Base-by-base conservation (phyloP, 2,113 vertebrate genomes). In the Corythoichthys intestinalis region DNA sequence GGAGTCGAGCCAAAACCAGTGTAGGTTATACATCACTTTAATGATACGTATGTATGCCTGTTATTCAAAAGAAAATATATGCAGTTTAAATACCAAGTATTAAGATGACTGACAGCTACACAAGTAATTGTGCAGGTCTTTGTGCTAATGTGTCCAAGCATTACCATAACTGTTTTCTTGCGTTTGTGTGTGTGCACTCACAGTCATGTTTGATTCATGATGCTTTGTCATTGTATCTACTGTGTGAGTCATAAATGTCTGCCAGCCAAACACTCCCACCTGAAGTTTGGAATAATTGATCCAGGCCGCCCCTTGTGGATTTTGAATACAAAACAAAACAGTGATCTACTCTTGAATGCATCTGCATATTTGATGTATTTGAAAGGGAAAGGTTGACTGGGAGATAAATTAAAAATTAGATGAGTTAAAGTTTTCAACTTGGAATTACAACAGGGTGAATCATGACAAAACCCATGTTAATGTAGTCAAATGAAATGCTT, bases 181-280 rank as follows among this genome's bases (percentile, higher is more conserved):
- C 39, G 64, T 70, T 65, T 34, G 6, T 68, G 38, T 53, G 66
- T 67, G 47, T 62, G 69, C 17, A 17, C n/a, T 6, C 11, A 66
- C 54, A 53, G 49, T 81, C 70, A 85, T 89, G 70, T 86, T 83
- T 83, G 79, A 89, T 90, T 88, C 83, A 88, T 80, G 71, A 84
- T 34, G 49, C 65, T 64, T 79, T 64, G 76, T 88, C 78, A 73
- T 77, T 69, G 37, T 82, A 71, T 75, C 74, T 67, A 74, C 64
- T 35, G 62, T 74, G 76, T 81, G 83, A 79, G 75, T 83, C 61
- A 68, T 68, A 76, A 57, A 83, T 67, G 78, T 80, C 85, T 86
- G 78, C 72, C 69, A 85, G 86, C 70, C 74, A 79, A 82, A 87
- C 70, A 69, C 73, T 81, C 85, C 79, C 77, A 83, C 81, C 82